These are phyloP conservation scores for Lumbricus terrestris DNA, from an alignment of 2,888 invertebrate genomes.

Conservation along the genomic window DNA sequence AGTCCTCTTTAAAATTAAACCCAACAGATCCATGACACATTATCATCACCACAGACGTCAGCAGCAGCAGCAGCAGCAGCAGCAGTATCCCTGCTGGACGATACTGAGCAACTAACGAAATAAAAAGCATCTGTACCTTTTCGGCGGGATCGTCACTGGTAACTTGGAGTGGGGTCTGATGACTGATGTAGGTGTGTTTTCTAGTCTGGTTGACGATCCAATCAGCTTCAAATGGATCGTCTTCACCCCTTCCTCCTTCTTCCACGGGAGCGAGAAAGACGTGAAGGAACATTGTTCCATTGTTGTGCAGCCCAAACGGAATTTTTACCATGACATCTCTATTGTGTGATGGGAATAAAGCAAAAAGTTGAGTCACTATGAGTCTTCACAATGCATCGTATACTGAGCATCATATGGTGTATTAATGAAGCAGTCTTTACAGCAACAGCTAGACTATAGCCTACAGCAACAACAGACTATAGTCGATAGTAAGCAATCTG, in stretches of 20 bases:
- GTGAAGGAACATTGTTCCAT: conserved; percentile 81
- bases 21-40: no score
- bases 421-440: no score
- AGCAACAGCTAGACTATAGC: no score
- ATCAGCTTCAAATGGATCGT: background rate
- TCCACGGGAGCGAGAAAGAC: conserved; percentile 65
- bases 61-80: no score
- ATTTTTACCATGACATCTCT: conserved; percentile 72
- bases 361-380: no score
- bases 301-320: conserved; percentile 74
- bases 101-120: background rate
- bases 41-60: no score
- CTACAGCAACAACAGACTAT: no score
- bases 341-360: conserved; percentile 26
- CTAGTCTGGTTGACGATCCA: conserved; percentile 64
- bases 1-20: no score
- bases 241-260: background rate
- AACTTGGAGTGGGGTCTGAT: conserved; percentile 66
- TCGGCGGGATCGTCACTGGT: conserved; percentile 43
- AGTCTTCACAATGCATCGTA: background rate
- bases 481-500: no score
- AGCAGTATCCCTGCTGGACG: background rate
- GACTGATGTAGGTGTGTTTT: conserved; percentile 67
- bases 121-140: conserved; percentile 14
- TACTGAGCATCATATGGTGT: no score